A percentile compares a stretch with the other conserved stretches of the same genome.
Evolutionary conservation across 2,888 invertebrate genomes (phyloP).

Genomic region (Iphiclides podalirius): DNA sequence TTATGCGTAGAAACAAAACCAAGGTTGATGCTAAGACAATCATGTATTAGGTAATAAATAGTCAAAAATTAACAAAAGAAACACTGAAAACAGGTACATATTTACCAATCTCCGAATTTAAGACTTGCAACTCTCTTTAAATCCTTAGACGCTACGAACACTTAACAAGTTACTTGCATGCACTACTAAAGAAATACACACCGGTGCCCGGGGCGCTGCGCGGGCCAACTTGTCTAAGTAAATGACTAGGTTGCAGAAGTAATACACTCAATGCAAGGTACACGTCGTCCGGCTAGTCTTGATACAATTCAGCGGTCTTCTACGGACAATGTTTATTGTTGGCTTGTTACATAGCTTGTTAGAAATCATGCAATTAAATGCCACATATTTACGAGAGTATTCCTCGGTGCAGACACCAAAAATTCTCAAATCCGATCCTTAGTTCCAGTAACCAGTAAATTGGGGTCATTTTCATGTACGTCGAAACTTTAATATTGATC

Average conservation of each 20-base stretch:
- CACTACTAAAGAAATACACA: conserved; percentile 72
- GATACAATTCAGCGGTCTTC: conserved; percentile 35
- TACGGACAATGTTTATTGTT: conserved; percentile 2
- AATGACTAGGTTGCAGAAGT: conserved; percentile 76
- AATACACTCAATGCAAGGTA: conserved; percentile 50
- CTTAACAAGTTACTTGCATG: conserved; percentile 76
- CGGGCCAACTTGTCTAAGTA: conserved; percentile 66
- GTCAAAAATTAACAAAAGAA: conserved; percentile 80
- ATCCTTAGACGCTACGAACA: conserved; percentile 77
- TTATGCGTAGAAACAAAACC: conserved; percentile 44
- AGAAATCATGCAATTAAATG: too few species aligned
- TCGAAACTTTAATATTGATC: too few species aligned
- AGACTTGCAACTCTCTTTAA: conserved; percentile 65
- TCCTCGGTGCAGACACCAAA: too few species aligned
- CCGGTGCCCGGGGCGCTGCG: conserved; percentile 38
- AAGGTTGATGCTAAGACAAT: conserved; percentile 75
- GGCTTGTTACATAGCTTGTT: too few species aligned
- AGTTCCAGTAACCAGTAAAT: too few species aligned
- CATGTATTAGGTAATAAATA: conserved; percentile 78
- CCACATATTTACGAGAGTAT: too few species aligned
- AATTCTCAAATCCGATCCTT: too few species aligned
- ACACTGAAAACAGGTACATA: conserved; percentile 78
- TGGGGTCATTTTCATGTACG: too few species aligned
- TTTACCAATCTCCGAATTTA: conserved; percentile 76
- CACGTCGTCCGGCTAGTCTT: conserved; percentile 41